A percentile compares a stretch with the other conserved stretches of the same genome.
Evolutionary conservation across 2,888 invertebrate species (phyloP).

Genomic region (Lottia gigantea): DNA sequence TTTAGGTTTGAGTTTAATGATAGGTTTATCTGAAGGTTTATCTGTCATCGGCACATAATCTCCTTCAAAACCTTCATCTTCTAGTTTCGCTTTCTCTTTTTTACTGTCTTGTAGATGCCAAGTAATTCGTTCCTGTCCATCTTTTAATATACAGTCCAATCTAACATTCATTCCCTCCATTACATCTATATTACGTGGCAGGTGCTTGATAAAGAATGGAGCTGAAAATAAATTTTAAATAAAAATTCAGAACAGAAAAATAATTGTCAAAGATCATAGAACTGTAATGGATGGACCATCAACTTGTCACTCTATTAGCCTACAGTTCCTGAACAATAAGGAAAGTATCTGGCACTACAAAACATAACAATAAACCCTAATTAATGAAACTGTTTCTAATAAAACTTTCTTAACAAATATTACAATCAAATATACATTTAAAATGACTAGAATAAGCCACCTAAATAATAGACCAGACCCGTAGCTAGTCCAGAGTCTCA

Average conservation of each 20-base stretch:
- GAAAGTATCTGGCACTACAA: too few species aligned
- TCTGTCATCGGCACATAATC: conserved; percentile 43
- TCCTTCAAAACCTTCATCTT: conserved; percentile 50
- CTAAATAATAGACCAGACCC: too few species aligned
- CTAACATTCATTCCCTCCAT: conserved; percentile 61
- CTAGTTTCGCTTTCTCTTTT: conserved; percentile 41
- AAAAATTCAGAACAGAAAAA: neutral
- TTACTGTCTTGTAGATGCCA: conserved; percentile 44
- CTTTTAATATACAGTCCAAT: conserved; percentile 81
- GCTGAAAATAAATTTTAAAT: conserved; percentile 38
- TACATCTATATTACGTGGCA: conserved; percentile 57
- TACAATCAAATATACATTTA: too few species aligned
- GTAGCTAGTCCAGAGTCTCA: too few species aligned
- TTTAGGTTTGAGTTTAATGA: neutral
- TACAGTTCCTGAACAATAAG: too few species aligned
- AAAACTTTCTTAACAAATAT: too few species aligned
- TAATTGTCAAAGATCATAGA: too few species aligned
- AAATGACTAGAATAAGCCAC: too few species aligned
- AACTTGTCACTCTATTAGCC: too few species aligned
- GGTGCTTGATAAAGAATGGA: conserved; percentile 61
- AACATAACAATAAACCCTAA: too few species aligned
- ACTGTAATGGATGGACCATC: too few species aligned
- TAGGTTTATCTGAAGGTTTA: conserved; percentile 8
- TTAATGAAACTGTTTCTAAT: too few species aligned
- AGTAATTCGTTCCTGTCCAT: conserved; percentile 50